Percentiles rank a stretch among this genome's conserved stretches.
phyloP scores from a whole-genome alignment of 2,888 invertebrate genomes.

The Argynnis bischoffii region DNA sequence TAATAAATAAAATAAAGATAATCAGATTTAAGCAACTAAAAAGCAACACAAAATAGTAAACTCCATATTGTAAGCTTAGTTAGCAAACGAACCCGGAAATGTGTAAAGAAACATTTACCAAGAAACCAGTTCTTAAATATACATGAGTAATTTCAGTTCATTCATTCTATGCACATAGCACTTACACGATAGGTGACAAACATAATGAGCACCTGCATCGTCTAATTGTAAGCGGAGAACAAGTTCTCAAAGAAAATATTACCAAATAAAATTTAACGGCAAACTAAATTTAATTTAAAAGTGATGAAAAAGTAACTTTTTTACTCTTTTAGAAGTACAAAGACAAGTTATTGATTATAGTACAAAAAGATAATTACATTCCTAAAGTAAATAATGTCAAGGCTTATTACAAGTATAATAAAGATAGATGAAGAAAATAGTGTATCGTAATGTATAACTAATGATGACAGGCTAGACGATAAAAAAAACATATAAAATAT shows the following conservation, averaged over 20 bases:
- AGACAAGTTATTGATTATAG: not conserved
- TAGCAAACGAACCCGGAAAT: not conserved
- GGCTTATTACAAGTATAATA: not conserved
- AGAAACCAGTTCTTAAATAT: not conserved
- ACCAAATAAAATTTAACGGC: not conserved
- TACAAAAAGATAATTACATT: constrained; percentile 2
- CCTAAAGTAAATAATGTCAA: constrained; percentile 8
- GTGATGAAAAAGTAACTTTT: not conserved
- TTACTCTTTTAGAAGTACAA: no score
- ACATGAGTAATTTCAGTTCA: not conserved
- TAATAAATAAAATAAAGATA: no score
- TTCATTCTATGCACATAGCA: constrained; percentile 1
- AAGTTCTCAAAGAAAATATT: not conserved
- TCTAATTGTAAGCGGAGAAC: not conserved
- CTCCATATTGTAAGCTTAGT: no score
- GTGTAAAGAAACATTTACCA: no score
- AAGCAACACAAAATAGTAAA: no score
- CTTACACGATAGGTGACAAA: not conserved
- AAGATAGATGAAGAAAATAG: constrained; percentile 9
- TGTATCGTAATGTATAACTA: constrained; percentile 27
- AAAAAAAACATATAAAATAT: constrained; percentile 19
- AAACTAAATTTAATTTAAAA: not conserved
- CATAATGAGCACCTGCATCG: not conserved
- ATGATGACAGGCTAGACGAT: constrained; percentile 33
- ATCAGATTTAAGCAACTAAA: no score